Conservation (phyloP, 1,140 invertebrate genomes). For the Bombus haemorrhoidalis region DNA sequence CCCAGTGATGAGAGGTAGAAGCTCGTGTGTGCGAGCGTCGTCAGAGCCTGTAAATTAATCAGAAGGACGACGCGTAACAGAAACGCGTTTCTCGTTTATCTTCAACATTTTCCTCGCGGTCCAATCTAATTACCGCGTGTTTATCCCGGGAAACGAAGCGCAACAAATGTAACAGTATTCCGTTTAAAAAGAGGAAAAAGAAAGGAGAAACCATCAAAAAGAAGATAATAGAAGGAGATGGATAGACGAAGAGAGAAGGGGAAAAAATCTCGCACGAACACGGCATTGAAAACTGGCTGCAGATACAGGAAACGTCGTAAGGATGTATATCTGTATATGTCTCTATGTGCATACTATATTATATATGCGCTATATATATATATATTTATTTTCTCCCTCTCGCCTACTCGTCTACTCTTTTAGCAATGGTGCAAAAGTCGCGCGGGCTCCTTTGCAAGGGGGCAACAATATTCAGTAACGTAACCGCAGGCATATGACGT, state of each 20-base stretch:
- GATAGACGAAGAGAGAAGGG: too few species aligned
- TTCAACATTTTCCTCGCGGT: slow-evolving; percentile 35
- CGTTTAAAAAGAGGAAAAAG: not conserved
- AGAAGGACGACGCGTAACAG: not conserved
- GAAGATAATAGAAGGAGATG: not conserved
- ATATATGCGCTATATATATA: too few species aligned
- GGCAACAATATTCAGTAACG: slow-evolving; percentile 55
- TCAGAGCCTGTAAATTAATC: slow-evolving; percentile 35
- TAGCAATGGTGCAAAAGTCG: slow-evolving; percentile 9
- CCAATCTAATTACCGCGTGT: slow-evolving; percentile 50
- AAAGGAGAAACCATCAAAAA: not conserved
- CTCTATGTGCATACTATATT: too few species aligned
- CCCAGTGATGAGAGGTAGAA: not conserved
- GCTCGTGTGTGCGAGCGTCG: not conserved
- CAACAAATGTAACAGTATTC: slow-evolving; percentile 45
- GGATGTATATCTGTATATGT: not conserved
- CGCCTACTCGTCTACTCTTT: not conserved
- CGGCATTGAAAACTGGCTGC: not conserved
- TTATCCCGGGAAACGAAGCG: slow-evolving; percentile 23
- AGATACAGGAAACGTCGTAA: slow-evolving; percentile 35
- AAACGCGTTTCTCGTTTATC: slow-evolving; percentile 38
- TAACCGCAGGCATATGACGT: slow-evolving; percentile 53
- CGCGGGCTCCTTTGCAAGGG: slow-evolving; percentile 32
- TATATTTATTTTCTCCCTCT: not conserved
- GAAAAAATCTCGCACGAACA: slow-evolving; percentile 7